phyloP scores from a whole-genome alignment of 2,888 invertebrate genomes.

The Pycnomerus fuliginosus region DNA sequence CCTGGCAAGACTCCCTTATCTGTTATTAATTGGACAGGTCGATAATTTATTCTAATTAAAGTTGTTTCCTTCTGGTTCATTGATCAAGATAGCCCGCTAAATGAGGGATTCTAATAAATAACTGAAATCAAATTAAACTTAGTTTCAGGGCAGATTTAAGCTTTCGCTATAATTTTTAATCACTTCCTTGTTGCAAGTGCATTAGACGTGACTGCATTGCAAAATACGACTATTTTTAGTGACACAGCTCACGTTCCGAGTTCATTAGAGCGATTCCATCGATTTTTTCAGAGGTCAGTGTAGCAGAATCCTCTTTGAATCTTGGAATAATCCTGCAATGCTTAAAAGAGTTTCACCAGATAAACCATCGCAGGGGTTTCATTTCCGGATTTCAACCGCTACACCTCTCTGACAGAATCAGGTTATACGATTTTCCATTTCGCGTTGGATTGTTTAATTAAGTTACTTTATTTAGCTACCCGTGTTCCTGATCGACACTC shows the following conservation, averaged over 20 bases:
- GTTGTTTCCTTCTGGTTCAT: conserved; percentile 29
- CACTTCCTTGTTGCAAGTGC: conserved; percentile 7
- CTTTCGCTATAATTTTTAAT: conserved; percentile 23
- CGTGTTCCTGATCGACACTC: conserved; percentile 16
- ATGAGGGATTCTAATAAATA: conserved; percentile 29
- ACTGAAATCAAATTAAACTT: conserved; percentile 33
- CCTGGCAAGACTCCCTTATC: conserved; percentile 22
- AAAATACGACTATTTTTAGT: conserved; percentile 7
- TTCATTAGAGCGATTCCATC: conserved; percentile 11
- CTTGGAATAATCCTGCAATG: conserved; percentile 21
- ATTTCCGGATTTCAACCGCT: conserved; percentile 16
- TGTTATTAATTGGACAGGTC: conserved; percentile 35
- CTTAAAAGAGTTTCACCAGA: conserved; percentile 16
- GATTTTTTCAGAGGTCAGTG: conserved; percentile 10
- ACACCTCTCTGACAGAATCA: conserved; percentile 15
- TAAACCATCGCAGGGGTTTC: conserved; percentile 20
- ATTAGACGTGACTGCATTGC: conserved; percentile 9
- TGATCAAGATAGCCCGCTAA: too few relatives aligned
- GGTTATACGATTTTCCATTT: conserved; percentile 19
- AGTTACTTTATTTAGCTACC: conserved; percentile 20
- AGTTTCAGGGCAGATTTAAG: conserved; percentile 32
- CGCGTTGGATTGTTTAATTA: conserved; percentile 17
- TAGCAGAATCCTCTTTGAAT: conserved; percentile 29
- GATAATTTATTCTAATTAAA: conserved; percentile 40
- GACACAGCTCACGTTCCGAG: conserved; percentile 6